These are phyloP conservation scores for Hucho hucho DNA, from an alignment of 2,113 vertebrate genomes.

Conservation along the genomic window DNA sequence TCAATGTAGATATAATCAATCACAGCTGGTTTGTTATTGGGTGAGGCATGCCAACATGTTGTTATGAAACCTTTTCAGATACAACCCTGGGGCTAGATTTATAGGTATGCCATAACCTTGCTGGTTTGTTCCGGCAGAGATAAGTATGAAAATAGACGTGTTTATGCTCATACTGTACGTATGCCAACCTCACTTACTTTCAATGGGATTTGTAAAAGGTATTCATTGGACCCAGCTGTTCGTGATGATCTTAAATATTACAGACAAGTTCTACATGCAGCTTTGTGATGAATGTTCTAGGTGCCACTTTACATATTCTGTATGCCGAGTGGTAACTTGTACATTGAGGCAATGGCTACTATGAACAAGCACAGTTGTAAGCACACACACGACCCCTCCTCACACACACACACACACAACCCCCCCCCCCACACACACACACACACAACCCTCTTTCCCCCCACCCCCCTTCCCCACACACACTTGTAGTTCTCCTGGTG, in stretches of 20 bases:
- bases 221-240: no score
- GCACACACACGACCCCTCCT: not conserved
- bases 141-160: not conserved
- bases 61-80: not conserved
- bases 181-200: no score
- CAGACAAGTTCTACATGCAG: not conserved
- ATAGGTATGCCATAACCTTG: no score
- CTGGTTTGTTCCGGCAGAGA: not conserved
- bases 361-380: not conserved
- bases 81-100: no score
- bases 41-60: not conserved
- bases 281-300: not conserved
- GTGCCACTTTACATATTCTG: not conserved
- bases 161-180: not conserved
- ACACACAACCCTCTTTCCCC: not conserved
- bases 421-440: not conserved
- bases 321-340: no score
- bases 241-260: not conserved
- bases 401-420: not conserved
- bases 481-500: not conserved
- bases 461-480: not conserved
- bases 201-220: no score
- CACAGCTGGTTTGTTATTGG: constrained; percentile 36
- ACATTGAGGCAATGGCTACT: not conserved
- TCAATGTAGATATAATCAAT: constrained; percentile 32